Base-by-base conservation (phyloP, 2,797 vertebrate species). In the Kryptopterus vitreolus region DNA sequence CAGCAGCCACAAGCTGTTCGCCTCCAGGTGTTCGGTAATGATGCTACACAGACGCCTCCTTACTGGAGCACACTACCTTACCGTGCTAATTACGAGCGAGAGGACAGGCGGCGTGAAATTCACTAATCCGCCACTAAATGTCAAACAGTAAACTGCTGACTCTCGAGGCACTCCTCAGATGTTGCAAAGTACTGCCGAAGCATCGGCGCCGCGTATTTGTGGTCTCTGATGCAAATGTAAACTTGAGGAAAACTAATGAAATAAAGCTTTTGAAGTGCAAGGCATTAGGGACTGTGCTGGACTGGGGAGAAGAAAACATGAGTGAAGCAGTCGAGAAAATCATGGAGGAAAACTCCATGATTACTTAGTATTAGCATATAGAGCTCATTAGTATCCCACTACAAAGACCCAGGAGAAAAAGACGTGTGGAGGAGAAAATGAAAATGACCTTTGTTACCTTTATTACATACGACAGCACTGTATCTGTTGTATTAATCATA, bases 21-120 rank as follows among this genome's bases (percentile, higher is more conserved):
- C 92, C 93, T 94, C 92, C 94, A 94, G 93, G 92, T 93, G 92
- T 93, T 93, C 91, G 89, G 92, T 93, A 94, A 94, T 93, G 93
- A 93, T 93, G 92, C 88, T 90, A 88, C 88, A 89, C 80, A 87
- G 84, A 82, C 89, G 90, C 90, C 87, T 89, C 50, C 88, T 88
- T 89, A 91, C 91, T 90, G 65, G 71, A 81, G 80, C 73, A 72
- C 88, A 91, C 88, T 87, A 81, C 88, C 89, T 89, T 83, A 88
- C 89, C 87, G 84, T 90, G 90, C 91, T 93, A 93, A 94, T 94
- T 94, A 92, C 88, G 63, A 75, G 62, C 29, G 24, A 77, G 76
- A 85, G 83, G 82, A 85, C 82, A 77, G 81, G 43, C 69, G 52
- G 84, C 55, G 61, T 73, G 75, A 87, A 83, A 85, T 76, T 84